Evolutionary conservation across 2,797 vertebrate species (phyloP).

Genomic region (Telmatherina bonti): DNA sequence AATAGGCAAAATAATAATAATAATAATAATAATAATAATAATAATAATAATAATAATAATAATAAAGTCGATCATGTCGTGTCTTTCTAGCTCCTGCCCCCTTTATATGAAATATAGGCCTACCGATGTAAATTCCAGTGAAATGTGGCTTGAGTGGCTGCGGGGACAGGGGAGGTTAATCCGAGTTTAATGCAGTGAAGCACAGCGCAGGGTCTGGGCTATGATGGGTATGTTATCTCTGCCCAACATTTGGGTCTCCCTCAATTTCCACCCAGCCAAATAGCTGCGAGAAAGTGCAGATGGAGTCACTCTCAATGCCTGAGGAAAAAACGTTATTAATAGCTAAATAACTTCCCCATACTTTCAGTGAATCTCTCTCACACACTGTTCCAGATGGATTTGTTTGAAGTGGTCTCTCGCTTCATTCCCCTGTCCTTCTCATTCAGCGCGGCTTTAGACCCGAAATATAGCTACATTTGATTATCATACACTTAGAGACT

Average conservation of each 20-base stretch:
- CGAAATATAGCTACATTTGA: slow-evolving; percentile 93
- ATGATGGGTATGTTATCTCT: slow-evolving; percentile 97
- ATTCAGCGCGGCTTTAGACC: slow-evolving; percentile 90
- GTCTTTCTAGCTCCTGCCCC: slow-evolving; percentile 54
- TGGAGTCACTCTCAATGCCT: slow-evolving; percentile 94
- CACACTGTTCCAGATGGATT: slow-evolving; percentile 93
- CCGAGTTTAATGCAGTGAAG: slow-evolving; percentile 96
- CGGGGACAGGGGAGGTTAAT: slow-evolving; percentile 94
- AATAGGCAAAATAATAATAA: slow-evolving; percentile 19
- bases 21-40: slow-evolving; percentile 37
- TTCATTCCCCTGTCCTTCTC: slow-evolving; percentile 88
- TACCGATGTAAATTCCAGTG: slow-evolving; percentile 90
- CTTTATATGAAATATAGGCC: slow-evolving; percentile 77
- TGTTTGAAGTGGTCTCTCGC: slow-evolving; percentile 96
- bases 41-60: not conserved
- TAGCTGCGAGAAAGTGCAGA: slow-evolving; percentile 94
- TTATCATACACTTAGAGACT: slow-evolving; percentile 83
- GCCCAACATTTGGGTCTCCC: slow-evolving; percentile 97
- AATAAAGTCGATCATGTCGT: slow-evolving; percentile 10
- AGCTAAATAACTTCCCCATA: slow-evolving; percentile 99
- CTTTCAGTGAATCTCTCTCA: slow-evolving; percentile 96
- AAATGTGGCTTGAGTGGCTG: slow-evolving; percentile 87
- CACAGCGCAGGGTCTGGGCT: slow-evolving; percentile 92
- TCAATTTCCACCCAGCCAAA: slow-evolving; percentile 97
- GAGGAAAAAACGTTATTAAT: slow-evolving; percentile 99